Conservation (phyloP, 1,140 invertebrate genomes). For the Trachelipus rathkii region DNA sequence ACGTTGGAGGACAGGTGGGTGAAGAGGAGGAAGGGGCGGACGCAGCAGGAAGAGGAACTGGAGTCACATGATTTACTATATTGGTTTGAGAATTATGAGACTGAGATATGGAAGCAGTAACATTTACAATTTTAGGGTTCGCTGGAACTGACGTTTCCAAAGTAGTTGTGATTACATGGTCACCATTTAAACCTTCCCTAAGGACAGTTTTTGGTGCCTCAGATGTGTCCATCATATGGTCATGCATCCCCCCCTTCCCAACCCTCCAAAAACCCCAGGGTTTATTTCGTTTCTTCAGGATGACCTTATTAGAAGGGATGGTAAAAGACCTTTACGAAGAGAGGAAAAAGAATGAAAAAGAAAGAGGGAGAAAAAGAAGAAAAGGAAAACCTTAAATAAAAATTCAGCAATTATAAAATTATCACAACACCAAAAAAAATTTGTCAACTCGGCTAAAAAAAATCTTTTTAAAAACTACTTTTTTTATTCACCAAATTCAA, state of each 20-base stretch:
- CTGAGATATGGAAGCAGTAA: not conserved
- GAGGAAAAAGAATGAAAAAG: no score
- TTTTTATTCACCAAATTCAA: no score
- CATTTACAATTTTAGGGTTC: not conserved
- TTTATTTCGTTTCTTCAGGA: conserved; percentile 5
- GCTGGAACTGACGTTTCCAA: not conserved
- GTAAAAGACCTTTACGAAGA: no score
- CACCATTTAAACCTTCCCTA: not conserved
- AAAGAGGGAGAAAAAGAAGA: no score
- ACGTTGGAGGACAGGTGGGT: not conserved
- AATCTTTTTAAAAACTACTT: no score
- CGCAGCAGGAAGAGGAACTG: not conserved
- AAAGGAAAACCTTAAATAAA: no score
- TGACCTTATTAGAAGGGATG: not conserved
- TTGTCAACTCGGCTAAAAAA: no score
- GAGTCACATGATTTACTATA: not conserved
- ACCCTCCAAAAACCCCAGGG: not conserved
- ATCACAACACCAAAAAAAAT: no score
- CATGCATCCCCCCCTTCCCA: conserved; percentile 3
- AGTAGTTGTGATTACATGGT: not conserved
- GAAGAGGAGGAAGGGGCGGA: not conserved
- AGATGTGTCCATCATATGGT: conserved; percentile 7
- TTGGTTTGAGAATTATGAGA: not conserved
- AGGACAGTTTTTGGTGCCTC: not conserved
- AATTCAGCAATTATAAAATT: no score